Base-by-base conservation (phyloP, 2,888 invertebrate genomes). In the Troides oblongomaculatus region DNA sequence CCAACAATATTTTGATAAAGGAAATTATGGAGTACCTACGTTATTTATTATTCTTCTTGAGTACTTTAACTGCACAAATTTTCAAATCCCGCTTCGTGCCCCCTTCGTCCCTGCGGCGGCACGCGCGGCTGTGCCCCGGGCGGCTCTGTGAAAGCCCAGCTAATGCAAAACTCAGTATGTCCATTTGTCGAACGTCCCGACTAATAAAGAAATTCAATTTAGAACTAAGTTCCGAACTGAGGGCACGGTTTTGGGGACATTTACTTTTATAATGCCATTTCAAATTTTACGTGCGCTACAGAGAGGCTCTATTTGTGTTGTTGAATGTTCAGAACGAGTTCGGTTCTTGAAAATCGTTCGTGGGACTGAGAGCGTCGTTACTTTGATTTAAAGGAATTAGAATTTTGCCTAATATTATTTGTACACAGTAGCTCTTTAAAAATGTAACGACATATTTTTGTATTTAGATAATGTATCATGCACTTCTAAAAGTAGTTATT, bases 201-300 rank as follows among this genome's bases (percentile, higher is more conserved):
- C 81, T 84, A 83, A 86, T 84, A 84, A 79, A 82, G 82, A 81
- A 85, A 85, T 81, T 80, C 83, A 81, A 84, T 86, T 87, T 83
- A 78, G 82, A 84, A 83, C 80, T 78, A 79, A 77, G 74, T 74
- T 77, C 77, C 74, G 67, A 68, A 72, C 70, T 46, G 71, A 66
- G 70, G 72, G 67, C 64, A 58, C 66, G 57, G 59, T 72, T 70
- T 46, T 67, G 21, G 69, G 36, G 69, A 63, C 61, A 63, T 71
- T 71, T 64, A 59, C 50, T 71, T 69, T 71, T 69, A 71, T 72
- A 71, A 70, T 64, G 63, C 60, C 66, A 53, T 66, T 70, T 70
- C 63, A 64, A 70, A 66, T 70, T 70, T 70, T 64, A 66, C 46
- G 62, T 36, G 50, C 53, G 65, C 65, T 21, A 66, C 56, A n/a